These are phyloP conservation scores for Halocynthia aurantium DNA, from an alignment of 23 tunicate species.

Conservation along the genomic window DNA sequence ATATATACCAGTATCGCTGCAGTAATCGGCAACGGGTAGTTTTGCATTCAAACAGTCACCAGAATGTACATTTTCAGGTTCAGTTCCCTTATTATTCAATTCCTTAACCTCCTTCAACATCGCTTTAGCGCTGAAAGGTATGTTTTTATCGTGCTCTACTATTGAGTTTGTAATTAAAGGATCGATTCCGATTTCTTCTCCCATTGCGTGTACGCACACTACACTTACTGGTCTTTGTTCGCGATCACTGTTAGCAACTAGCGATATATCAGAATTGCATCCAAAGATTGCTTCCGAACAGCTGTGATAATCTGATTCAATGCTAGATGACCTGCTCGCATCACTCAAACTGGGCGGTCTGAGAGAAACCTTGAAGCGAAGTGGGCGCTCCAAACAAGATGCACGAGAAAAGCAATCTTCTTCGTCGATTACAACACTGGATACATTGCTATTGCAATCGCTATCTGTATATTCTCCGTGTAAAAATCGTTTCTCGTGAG, in stretches of 20 bases:
- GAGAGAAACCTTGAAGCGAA: constrained; percentile 1
- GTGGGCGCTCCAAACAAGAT: constrained; percentile 27
- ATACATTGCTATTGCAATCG: neutral
- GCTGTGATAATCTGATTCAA: constrained; percentile 20
- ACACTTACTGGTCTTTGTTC: neutral
- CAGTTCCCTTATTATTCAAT: no score
- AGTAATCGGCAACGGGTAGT: constrained; percentile 12
- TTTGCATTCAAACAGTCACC: neutral
- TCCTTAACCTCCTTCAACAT: no score
- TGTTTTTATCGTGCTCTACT: no score
- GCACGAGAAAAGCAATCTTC: constrained; percentile 24
- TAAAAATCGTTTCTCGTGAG: constrained; percentile 41
- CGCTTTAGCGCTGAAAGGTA: no score
- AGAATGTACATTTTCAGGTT: no score
- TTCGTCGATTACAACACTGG: constrained; percentile 11
- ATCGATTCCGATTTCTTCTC: constrained; percentile 14
- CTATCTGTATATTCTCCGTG: neutral
- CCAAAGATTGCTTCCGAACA: neutral
- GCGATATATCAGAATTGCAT: no score
- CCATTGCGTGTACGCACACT: neutral
- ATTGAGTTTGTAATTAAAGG: neutral
- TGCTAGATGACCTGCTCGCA: constrained; percentile 6
- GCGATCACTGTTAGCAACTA: no score
- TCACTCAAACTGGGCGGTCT: neutral
- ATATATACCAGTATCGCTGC: constrained; percentile 18